phyloP scores from a whole-genome alignment of 1,140 invertebrate genomes.

The Drosophila sp. region DNA sequence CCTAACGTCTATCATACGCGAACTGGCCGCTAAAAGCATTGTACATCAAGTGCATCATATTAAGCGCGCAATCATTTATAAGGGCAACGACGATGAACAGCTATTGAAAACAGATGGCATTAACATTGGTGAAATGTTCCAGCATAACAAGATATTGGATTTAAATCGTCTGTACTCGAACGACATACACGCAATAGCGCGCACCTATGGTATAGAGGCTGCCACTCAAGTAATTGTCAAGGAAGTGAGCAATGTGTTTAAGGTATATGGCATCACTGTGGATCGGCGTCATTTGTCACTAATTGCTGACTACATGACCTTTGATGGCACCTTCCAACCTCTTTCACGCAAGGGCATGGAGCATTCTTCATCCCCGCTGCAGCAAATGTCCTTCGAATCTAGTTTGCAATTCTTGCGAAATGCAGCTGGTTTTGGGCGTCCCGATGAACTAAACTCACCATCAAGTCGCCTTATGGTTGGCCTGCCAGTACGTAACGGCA shows the following conservation, averaged over 20 bases:
- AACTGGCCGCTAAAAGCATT: conserved; percentile 90
- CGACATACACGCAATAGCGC: conserved; percentile 95
- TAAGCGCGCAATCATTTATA: conserved; percentile 91
- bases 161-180: conserved; percentile 96
- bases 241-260: conserved; percentile 97
- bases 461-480: conserved; percentile 96
- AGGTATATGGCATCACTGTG: conserved; percentile 97
- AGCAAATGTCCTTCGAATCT: conserved; percentile 99
- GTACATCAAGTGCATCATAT: conserved; percentile 93
- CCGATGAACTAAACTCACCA: conserved; percentile 93
- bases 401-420: conserved; percentile 94
- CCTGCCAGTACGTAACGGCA: conserved; percentile 92
- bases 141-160: conserved; percentile 92
- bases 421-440: conserved; percentile 89
- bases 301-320: conserved; percentile 99
- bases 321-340: conserved; percentile 94
- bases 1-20: conserved; percentile 91
- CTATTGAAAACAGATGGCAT: conserved; percentile 97
- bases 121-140: conserved; percentile 95
- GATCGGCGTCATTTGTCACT: conserved; percentile 96
- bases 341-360: conserved; percentile 96
- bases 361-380: conserved; percentile 94
- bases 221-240: conserved; percentile 94
- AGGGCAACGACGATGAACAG: conserved; percentile 86
- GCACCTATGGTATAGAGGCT: conserved; percentile 98